Base-by-base conservation (phyloP, 2,113 vertebrate species). In the Stegostoma tigrinum region DNA sequence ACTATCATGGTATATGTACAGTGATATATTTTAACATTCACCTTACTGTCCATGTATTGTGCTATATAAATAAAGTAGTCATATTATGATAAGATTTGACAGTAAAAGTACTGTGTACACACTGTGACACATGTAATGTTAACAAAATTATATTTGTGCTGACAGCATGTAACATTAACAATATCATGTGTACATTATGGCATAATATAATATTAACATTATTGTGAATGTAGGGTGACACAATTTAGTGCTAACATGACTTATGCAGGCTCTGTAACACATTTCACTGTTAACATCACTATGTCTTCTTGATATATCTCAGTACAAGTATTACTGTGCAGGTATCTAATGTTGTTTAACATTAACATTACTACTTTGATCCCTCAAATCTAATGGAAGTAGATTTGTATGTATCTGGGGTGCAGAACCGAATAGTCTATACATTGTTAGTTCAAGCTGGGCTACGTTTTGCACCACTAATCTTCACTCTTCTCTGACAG, bases 161-260 rank as follows among this genome's bases (percentile, higher is more conserved):
- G 61, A 38, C 89, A 38, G 61, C 38, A 93, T 93, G 66, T 66
- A 93, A 93, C 67, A 64, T 67, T n/a, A 93, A 38, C 89, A 66
- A 38, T 38, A 64, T 34, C 66, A 17, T 42, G 15, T 93, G 61
- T 66, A 4, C 61, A 27, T 10, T 7, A 17, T 93, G 89, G 21
- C 7, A 66, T 17, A 66, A 66, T 93, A 19, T 93, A 93, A 67
- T 93, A 93, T 93, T 93, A 93, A 93, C 34, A 93, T 93, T 93
- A 38, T 38, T 66, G 61, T 38, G 61, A n/a, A 61, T 89, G 24
- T 89, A 52, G 48, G 61, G 87, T 90, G 87, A 90, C 23, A 93
- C 34, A 93, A 93, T 93, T 93, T 66, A 93, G 38, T 66, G 89
- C 64, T 90, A 90, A 61, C 48, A 86, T 61, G 52, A 34, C 87